Percentiles rank a stretch among this genome's conserved stretches.
Conservation (phyloP, 2,888 invertebrate species). For the Meteorus cinctellus region DNA sequence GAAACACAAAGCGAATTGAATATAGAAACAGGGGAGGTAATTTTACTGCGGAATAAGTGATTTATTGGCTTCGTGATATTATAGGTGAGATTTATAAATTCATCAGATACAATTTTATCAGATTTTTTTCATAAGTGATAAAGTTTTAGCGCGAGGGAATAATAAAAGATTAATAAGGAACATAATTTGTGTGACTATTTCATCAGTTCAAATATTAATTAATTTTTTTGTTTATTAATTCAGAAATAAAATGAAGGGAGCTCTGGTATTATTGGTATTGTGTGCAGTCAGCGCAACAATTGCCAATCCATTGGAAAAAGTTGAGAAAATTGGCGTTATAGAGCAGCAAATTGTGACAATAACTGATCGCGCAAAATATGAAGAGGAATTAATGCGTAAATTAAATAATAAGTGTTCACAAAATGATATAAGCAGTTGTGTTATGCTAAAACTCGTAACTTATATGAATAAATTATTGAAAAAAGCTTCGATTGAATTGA, state of each 20-base stretch:
- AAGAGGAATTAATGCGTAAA: constrained; percentile 84
- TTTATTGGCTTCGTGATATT: constrained; percentile 4
- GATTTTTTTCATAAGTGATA: constrained; percentile 9
- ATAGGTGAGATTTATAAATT: constrained; percentile 21
- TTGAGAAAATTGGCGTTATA: constrained; percentile 67
- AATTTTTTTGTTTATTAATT: neutral
- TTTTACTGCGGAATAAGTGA: constrained; percentile 6
- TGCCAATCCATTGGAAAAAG: constrained; percentile 68
- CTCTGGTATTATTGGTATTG: constrained; percentile 56
- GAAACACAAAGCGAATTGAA: neutral
- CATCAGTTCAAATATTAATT: neutral
- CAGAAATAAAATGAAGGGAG: constrained; percentile 61
- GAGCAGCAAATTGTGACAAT: constrained; percentile 68
- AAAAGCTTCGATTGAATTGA: constrained; percentile 85
- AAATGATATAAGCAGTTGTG: constrained; percentile 86
- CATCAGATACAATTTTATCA: neutral
- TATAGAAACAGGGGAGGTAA: neutral
- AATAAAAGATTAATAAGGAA: neutral
- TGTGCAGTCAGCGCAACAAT: constrained; percentile 57
- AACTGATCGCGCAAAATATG: constrained; percentile 73
- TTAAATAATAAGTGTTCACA: constrained; percentile 85
- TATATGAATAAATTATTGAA: constrained; percentile 88
- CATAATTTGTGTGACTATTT: constrained; percentile 9
- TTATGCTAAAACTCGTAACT: constrained; percentile 86
- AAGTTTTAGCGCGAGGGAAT: neutral